Conservation (phyloP, 2,113 vertebrate genomes). For the Labrus mixtus region DNA sequence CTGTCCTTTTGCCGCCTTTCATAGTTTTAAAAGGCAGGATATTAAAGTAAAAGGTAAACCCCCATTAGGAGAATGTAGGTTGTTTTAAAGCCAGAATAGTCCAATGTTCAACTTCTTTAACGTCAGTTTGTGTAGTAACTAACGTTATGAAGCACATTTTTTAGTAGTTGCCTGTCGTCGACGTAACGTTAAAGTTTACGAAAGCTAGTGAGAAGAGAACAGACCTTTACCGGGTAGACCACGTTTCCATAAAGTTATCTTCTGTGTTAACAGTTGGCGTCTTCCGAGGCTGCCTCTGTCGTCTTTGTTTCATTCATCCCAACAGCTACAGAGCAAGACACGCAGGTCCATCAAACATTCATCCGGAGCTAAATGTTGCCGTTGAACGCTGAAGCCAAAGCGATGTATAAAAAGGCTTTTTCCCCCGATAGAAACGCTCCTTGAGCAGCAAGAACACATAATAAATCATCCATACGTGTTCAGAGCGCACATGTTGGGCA, state of each 20-base stretch:
- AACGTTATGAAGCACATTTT: neutral
- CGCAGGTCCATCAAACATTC: conserved; percentile 41
- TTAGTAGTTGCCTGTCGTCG: neutral
- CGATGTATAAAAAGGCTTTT: neutral
- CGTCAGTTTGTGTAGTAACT: neutral
- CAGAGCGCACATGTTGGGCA: neutral
- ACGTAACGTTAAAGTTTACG: conserved; percentile 3
- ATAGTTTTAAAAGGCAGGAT: neutral
- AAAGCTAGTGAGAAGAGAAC: rapidly evolving
- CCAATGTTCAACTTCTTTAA: neutral
- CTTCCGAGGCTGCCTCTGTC: conserved; percentile 21
- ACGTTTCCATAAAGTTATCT: neutral
- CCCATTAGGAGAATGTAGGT: too few species aligned
- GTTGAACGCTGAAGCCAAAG: neutral
- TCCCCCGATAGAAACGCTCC: neutral
- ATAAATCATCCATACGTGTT: neutral
- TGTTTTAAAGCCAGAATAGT: too few species aligned
- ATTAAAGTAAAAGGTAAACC: too few species aligned
- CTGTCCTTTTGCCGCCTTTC: neutral
- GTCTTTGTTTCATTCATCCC: conserved; percentile 66
- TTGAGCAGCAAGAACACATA: neutral
- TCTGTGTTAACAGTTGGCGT: neutral
- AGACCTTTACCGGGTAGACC: neutral
- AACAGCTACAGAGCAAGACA: conserved; percentile 9
- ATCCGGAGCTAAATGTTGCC: conserved; percentile 7